Base-by-base conservation (phyloP, 2,113 vertebrate species). In the Nycticryphes semicollaris region DNA sequence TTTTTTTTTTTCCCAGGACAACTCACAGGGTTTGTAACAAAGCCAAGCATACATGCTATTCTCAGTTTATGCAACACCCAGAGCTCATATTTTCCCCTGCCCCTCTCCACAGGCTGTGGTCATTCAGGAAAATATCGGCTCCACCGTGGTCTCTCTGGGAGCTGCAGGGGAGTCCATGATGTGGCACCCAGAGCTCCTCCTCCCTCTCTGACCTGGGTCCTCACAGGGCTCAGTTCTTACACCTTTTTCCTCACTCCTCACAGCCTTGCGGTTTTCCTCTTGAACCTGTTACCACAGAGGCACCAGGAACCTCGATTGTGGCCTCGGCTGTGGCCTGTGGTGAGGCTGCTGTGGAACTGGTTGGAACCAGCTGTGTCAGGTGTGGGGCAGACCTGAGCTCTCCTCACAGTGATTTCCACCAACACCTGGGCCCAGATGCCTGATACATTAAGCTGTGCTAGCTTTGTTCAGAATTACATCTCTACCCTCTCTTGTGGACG, bases 301-400 rank as follows among this genome's bases (percentile, higher is more conserved):
- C 10, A 10, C 3, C 8, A 24, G 2, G 23, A 8, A 10, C 2
- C 5, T 6, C 0, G 2, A 9, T 15, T 43, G 23, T 8, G n/a
- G 35, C 48, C 28, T 57, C 14, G 11, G 43, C 14, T 21, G 39
- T 47, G 45, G 45, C 16, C 20, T 30, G 35, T 0, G 0, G 25
- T 6, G 33, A 28, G 12, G 14, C 31, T 50, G 51, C 25, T 27
- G 23, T 28, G 54, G 48, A 50, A 15, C 30, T 9, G n/a, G 7
- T 5, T 13, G 4, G n/a, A 43, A 5, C 5, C 3, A 6, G 39
- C 47, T 1, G 1, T 17, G 45, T 16, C 2, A 5, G 53, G 59
- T 39, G 2, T 0, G 0, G 24, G 23, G 17, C 27, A 64, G 63
- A 21, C 20, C 3, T 14, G 7, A 9, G 2, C 3, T 14, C n/a